A percentile compares a stretch with the other conserved stretches of the same genome.
phyloP scores from a whole-genome alignment of 2,797 vertebrate genomes.

The Otus scops region DNA sequence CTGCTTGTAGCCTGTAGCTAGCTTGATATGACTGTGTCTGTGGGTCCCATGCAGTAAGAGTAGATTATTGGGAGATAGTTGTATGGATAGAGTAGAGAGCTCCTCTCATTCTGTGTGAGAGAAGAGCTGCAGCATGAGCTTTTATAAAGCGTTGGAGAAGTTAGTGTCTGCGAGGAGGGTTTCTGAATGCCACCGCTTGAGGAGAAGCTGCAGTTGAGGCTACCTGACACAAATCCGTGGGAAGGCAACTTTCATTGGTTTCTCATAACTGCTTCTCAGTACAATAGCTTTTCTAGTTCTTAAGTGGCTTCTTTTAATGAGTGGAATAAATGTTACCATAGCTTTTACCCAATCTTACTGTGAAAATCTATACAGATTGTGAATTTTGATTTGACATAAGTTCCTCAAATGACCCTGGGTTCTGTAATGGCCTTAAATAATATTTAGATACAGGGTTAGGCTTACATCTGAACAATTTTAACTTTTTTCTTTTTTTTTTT shows the following conservation, averaged over 20 bases:
- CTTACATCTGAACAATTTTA: background rate
- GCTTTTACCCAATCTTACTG: background rate
- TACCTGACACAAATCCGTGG: background rate
- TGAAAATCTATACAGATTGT: background rate
- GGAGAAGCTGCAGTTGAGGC: background rate
- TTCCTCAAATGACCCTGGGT: slow-evolving; percentile 1
- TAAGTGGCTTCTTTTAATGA: background rate
- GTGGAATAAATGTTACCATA: background rate
- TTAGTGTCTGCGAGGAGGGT: background rate
- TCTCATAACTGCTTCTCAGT: slow-evolving; percentile 3
- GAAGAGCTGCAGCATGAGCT: background rate
- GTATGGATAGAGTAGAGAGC: background rate
- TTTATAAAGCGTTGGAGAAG: background rate
- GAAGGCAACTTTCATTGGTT: slow-evolving; percentile 7
- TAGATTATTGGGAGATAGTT: background rate
- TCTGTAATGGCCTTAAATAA: background rate
- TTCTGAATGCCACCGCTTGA: background rate
- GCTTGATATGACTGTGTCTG: background rate
- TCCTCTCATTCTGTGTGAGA: background rate
- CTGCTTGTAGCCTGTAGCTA: background rate
- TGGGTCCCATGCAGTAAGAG: background rate
- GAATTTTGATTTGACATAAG: background rate
- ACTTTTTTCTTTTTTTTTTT: background rate
- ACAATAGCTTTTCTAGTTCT: slow-evolving; percentile 1
- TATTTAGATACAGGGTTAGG: background rate